These are phyloP conservation scores for Patella depressa DNA, from an alignment of 2,888 invertebrate genomes.

Conservation along the genomic window DNA sequence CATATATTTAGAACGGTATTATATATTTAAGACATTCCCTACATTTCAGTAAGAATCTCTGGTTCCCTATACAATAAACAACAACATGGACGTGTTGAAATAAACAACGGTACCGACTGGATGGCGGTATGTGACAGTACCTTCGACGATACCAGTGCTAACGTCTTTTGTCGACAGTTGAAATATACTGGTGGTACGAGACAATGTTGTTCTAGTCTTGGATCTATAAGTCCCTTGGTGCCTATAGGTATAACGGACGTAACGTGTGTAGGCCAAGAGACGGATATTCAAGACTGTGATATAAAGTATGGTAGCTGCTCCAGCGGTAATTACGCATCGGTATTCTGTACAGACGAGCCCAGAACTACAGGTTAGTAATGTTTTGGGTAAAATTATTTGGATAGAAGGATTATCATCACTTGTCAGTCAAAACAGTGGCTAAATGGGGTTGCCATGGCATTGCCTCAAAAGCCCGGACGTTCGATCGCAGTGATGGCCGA, in stretches of 20 bases:
- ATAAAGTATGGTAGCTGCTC: conserved; percentile 38
- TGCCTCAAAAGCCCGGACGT: too few relatives aligned
- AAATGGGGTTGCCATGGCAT: too few relatives aligned
- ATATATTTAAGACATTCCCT: background rate
- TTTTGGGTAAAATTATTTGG: too few relatives aligned
- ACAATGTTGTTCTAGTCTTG: conserved; percentile 51
- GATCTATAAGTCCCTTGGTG: conserved; percentile 28
- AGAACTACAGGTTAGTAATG: too few relatives aligned
- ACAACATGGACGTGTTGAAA: conserved; percentile 52
- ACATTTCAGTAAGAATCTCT: conserved; percentile 49
- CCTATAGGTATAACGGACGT: conserved; percentile 38
- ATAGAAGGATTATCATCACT: too few relatives aligned
- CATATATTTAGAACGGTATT: background rate
- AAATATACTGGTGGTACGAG: conserved; percentile 73
- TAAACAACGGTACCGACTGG: conserved; percentile 75
- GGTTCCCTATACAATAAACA: conserved; percentile 29
- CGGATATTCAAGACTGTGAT: conserved; percentile 40
- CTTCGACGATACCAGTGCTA: conserved; percentile 79
- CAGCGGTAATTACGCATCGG: conserved; percentile 45
- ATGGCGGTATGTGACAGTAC: conserved; percentile 82
- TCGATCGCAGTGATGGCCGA: too few relatives aligned
- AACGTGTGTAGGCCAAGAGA: conserved; percentile 47
- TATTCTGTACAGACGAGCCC: conserved; percentile 31
- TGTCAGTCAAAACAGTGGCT: too few relatives aligned
- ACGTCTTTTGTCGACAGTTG: conserved; percentile 79